Base-by-base conservation (phyloP, 2,797 vertebrate species). In the Artibeus lituratus region DNA sequence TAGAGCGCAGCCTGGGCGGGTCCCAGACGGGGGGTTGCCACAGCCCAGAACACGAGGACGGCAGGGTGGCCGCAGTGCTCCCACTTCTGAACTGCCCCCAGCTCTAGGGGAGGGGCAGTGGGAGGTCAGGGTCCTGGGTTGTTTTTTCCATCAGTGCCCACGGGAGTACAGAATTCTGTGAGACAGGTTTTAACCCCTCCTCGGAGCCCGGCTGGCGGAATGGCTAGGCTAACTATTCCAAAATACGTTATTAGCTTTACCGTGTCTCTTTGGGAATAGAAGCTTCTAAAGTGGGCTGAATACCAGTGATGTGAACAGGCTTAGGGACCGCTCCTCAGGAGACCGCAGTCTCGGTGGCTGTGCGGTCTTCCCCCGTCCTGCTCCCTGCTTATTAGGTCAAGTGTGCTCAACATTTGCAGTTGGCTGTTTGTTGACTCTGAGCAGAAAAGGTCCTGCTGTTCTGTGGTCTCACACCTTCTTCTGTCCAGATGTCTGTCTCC, bases 381-480 rank as follows among this genome's bases (percentile, higher is more conserved):
- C 94, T 87, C 92, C 91, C 93, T 95, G 92, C 92, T 97, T 92
- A 93, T 39, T 24, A 77, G 35, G n/a, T 49, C 87, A 94, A 94
- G 86, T 96, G 95, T 94, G 96, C 95, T 97, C 93, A 94, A 89
- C 14, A 44, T 95, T 85, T 77, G 96, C 55, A 90, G 97, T 37
- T 95, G 94, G 90, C 87, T 93, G 92, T 96, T 92, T 95, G 96
- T 96, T 97, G 96, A 96, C 93, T 95, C 96, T 85, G 95, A 91
- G 97, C 95, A 97, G 97, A 94, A 97, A 96, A 81, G 93, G 95
- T 93, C 89, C 94, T 87, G 74, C 96, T 90, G 83, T 69, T 97
- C 91, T 86, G 83, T 29, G 24, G 96, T 87, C 96, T 94, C 96
- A 94, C 89, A 95, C 35, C 26, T n/a, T 35, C 26, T 32, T 95